Evolutionary conservation across 2,888 invertebrate species (phyloP).

Genomic region (Cosmorhoe ocellata): DNA sequence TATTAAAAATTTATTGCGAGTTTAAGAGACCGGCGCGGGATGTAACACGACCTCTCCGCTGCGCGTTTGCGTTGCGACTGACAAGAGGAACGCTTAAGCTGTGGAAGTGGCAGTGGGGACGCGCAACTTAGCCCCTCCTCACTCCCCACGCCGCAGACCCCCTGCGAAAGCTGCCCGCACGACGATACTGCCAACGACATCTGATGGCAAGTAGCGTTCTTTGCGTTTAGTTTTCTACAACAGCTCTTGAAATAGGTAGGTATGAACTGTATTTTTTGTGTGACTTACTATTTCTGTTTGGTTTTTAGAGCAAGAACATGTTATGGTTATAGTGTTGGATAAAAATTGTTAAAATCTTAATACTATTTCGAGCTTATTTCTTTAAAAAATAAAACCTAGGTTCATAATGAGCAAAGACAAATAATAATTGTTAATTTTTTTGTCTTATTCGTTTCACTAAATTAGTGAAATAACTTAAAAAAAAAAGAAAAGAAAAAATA

Average conservation of each 20-base stretch:
- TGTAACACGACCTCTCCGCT: slow-evolving; percentile 63
- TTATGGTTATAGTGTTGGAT: too few relatives aligned
- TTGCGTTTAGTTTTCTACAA: background rate
- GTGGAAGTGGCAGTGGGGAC: slow-evolving; percentile 73
- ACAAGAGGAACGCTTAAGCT: slow-evolving; percentile 65
- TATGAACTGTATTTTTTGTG: too few relatives aligned
- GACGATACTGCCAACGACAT: slow-evolving; percentile 54
- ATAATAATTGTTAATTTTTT: too few relatives aligned
- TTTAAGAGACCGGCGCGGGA: slow-evolving; percentile 57
- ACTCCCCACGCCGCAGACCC: slow-evolving; percentile 50
- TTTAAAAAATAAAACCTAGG: too few relatives aligned
- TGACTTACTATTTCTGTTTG: too few relatives aligned
- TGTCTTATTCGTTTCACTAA: too few relatives aligned
- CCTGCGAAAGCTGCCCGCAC: slow-evolving; percentile 54
- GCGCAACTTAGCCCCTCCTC: slow-evolving; percentile 57
- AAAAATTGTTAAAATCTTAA: too few relatives aligned
- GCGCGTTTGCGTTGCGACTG: slow-evolving; percentile 75
- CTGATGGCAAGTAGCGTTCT: slow-evolving; percentile 57
- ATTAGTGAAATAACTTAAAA: too few relatives aligned
- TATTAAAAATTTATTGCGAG: slow-evolving; percentile 75
- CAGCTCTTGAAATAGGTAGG: background rate
- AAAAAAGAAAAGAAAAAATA: too few relatives aligned
- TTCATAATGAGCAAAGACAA: too few relatives aligned
- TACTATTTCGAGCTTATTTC: too few relatives aligned
- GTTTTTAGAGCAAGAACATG: too few relatives aligned